These are phyloP conservation scores for Andrena hattorfiana DNA, from an alignment of 2,888 invertebrate genomes.

Conservation along the genomic window DNA sequence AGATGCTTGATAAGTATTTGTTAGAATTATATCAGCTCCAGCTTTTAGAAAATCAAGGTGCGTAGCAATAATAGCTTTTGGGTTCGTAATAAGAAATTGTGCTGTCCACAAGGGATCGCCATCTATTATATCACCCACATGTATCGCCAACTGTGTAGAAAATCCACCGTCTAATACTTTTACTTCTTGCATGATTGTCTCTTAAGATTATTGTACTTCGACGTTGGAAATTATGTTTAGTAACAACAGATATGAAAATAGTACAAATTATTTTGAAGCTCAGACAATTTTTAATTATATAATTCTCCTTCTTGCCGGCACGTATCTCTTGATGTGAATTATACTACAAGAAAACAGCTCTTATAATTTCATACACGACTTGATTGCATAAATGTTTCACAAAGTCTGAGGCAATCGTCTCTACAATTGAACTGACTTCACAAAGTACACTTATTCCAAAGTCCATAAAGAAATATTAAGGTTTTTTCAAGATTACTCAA, in stretches of 20 bases:
- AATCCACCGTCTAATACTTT: slow-evolving; percentile 90
- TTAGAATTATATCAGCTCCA: slow-evolving; percentile 92
- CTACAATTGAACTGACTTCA: slow-evolving; percentile 14
- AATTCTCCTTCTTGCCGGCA: not conserved
- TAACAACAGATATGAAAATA: too few species aligned
- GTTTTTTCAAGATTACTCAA: not conserved
- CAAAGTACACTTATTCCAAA: slow-evolving; percentile 50
- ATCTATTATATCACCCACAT: slow-evolving; percentile 91
- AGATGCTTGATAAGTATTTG: slow-evolving; percentile 84
- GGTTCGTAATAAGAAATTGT: slow-evolving; percentile 91
- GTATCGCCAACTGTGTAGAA: slow-evolving; percentile 92
- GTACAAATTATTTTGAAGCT: not conserved
- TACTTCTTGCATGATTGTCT: slow-evolving; percentile 54
- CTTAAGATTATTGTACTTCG: not conserved
- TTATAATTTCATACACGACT: slow-evolving; percentile 24
- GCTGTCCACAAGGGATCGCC: slow-evolving; percentile 97
- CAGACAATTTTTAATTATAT: slow-evolving; percentile 2
- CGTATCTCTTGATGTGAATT: not conserved
- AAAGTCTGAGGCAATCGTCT: slow-evolving; percentile 40
- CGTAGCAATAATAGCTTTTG: slow-evolving; percentile 91
- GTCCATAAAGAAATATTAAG: slow-evolving; percentile 52
- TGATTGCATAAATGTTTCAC: slow-evolving; percentile 23
- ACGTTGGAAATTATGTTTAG: not conserved
- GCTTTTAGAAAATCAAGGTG: slow-evolving; percentile 94
- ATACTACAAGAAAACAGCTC: not conserved